phyloP scores from a whole-genome alignment of 1,140 invertebrate species.

The Drosophila bocki region DNA sequence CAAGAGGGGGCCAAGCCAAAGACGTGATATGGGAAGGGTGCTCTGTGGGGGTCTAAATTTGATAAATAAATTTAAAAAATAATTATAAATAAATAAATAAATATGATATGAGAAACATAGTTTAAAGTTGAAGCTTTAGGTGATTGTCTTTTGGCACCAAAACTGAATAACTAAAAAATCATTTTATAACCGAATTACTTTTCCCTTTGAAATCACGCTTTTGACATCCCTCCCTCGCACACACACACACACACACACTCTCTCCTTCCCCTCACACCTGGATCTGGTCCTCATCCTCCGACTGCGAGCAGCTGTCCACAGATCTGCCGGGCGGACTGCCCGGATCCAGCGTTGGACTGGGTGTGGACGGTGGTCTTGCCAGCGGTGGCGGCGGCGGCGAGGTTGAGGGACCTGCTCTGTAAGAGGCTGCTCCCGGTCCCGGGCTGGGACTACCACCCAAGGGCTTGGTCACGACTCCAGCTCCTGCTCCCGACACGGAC shows the following conservation, averaged over 20 bases:
- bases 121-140: too few relatives aligned
- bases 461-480: constrained; percentile 1
- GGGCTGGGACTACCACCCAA: constrained; percentile 7
- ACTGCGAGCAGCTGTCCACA: constrained; percentile 80
- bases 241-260: not conserved
- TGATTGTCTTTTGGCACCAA: constrained; percentile 15
- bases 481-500: not conserved
- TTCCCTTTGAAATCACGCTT: not conserved
- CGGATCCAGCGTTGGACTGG: constrained; percentile 83
- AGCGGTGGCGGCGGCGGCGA: constrained; percentile 50
- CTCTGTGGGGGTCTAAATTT: not conserved
- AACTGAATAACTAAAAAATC: not conserved
- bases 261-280: constrained; percentile 63
- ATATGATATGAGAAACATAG: not conserved
- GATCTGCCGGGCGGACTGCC: constrained; percentile 84
- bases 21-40: not conserved
- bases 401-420: constrained; percentile 1
- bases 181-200: not conserved
- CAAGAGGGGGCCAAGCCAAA: not conserved
- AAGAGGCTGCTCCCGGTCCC: constrained; percentile 12
- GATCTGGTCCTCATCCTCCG: constrained; percentile 83
- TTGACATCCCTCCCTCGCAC: not conserved
- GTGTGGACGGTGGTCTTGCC: constrained; percentile 71
- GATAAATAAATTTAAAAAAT: not conserved
- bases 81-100: not conserved